phyloP scores from a whole-genome alignment of 1,140 invertebrate genomes.

The Drosophila paulistorum region DNA sequence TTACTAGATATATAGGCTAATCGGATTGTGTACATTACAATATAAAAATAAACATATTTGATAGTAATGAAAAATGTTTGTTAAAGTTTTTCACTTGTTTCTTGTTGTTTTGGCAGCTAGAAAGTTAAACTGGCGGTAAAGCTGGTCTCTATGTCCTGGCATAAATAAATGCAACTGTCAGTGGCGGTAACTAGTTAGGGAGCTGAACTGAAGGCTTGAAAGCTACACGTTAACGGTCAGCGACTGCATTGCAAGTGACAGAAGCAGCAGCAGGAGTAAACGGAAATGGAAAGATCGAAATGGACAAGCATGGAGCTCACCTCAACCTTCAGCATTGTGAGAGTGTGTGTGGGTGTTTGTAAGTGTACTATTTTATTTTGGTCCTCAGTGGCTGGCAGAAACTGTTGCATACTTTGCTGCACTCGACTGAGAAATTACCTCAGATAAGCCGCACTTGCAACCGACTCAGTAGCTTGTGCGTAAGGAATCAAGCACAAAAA shows the following conservation, averaged over 20 bases:
- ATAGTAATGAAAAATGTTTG: conserved; percentile 56
- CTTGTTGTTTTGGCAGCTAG: conserved; percentile 3
- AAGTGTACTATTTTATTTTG: conserved; percentile 45
- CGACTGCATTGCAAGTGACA: conserved; percentile 64
- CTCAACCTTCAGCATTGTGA: conserved; percentile 17
- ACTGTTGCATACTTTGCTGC: conserved; percentile 63
- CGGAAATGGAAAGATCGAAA: conserved; percentile 12
- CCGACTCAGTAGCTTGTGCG: conserved; percentile 37
- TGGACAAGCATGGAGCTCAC: conserved; percentile 49
- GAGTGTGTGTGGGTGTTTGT: conserved; percentile 21
- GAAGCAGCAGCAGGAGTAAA: conserved; percentile 17
- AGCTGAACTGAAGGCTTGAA: conserved; percentile 36
- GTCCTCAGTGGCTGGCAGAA: conserved; percentile 49
- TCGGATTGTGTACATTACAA: too few relatives aligned
- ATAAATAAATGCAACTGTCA: conserved; percentile 73
- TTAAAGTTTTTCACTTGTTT: conserved; percentile 30
- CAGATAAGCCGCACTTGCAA: conserved; percentile 1
- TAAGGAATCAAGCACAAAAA: conserved; percentile 68
- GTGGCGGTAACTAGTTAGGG: conserved; percentile 31
- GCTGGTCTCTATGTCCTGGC: conserved; percentile 28
- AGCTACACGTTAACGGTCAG: conserved; percentile 70
- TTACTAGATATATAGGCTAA: too few relatives aligned
- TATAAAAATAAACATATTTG: conserved; percentile 29
- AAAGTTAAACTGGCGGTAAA: conserved; percentile 24
- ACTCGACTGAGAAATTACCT: conserved; percentile 50